Conservation (phyloP, 1,140 invertebrate species). For the Microvelia longipes region DNA sequence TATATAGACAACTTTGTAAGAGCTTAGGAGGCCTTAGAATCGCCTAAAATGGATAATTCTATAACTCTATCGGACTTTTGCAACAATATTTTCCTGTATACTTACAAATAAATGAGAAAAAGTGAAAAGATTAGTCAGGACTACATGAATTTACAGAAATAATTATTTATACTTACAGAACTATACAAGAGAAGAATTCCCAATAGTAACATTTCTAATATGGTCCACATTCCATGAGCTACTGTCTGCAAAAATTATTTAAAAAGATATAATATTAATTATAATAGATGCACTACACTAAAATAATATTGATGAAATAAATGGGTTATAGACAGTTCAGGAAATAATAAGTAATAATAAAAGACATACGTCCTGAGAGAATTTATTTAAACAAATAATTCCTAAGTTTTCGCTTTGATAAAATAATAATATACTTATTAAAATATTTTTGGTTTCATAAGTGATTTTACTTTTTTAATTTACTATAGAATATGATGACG, state of each 20-base stretch:
- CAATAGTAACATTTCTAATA: constrained; percentile 69
- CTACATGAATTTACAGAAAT: too few relatives aligned
- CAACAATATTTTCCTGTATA: too few relatives aligned
- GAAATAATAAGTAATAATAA: neutral
- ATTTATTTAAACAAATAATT: neutral
- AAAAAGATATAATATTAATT: neutral
- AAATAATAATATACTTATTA: neutral
- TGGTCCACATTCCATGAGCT: constrained; percentile 71
- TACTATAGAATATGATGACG: too few relatives aligned
- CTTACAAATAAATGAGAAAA: too few relatives aligned
- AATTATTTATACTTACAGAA: constrained; percentile 63
- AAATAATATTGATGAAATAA: neutral
- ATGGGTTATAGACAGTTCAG: neutral
- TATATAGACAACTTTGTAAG: too few relatives aligned
- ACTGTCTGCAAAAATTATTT: constrained; percentile 44
- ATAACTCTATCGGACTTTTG: too few relatives aligned
- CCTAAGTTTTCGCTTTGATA: neutral
- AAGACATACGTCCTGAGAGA: neutral
- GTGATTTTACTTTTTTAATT: too few relatives aligned
- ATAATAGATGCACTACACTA: neutral
- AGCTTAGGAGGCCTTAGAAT: too few relatives aligned
- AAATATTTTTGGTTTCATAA: too few relatives aligned
- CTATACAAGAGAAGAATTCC: constrained; percentile 71
- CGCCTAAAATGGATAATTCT: too few relatives aligned
- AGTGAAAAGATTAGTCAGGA: too few relatives aligned